Percentiles rank a stretch among this genome's conserved stretches.
Evolutionary conservation across 2,888 invertebrate species (phyloP).

Genomic region (Thereva unica): DNA sequence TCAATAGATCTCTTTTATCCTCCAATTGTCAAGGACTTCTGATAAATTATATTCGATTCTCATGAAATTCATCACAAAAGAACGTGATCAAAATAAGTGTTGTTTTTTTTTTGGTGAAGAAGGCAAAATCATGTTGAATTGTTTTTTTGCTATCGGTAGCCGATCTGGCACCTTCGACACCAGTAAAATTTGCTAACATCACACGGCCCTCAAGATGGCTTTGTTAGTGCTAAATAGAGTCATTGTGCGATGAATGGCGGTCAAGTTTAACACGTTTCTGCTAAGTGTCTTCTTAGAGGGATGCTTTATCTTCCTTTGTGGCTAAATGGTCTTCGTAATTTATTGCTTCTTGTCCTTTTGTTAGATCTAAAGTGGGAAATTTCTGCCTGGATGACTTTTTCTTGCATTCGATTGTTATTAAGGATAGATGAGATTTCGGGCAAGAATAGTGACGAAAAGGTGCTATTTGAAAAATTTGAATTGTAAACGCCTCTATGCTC

Average conservation of each 20-base stretch:
- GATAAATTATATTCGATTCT: background rate
- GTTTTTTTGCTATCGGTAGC: slow-evolving; percentile 21
- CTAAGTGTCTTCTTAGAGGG: slow-evolving; percentile 34
- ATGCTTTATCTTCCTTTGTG: slow-evolving; percentile 35
- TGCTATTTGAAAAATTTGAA: no score
- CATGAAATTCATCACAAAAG: slow-evolving; percentile 19
- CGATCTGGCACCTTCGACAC: slow-evolving; percentile 12
- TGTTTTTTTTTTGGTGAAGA: slow-evolving; percentile 4
- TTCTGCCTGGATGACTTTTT: slow-evolving; percentile 29
- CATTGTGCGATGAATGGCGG: slow-evolving; percentile 40
- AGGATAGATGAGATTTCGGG: background rate
- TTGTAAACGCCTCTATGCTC: no score
- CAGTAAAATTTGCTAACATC: slow-evolving; percentile 39
- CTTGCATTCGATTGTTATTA: slow-evolving; percentile 33
- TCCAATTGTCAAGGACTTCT: no score
- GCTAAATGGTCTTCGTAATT: slow-evolving; percentile 35
- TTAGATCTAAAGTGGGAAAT: slow-evolving; percentile 33
- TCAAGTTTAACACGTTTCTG: slow-evolving; percentile 40
- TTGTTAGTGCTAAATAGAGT: slow-evolving; percentile 36
- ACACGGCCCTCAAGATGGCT: slow-evolving; percentile 27
- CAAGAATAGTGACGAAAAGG: no score
- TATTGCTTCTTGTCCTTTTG: slow-evolving; percentile 36
- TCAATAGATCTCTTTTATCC: slow-evolving; percentile 20
- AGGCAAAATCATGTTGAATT: slow-evolving; percentile 7
- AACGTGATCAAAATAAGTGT: slow-evolving; percentile 25